Conservation (phyloP, 2,888 invertebrate genomes). For the Xestia ashworthii region DNA sequence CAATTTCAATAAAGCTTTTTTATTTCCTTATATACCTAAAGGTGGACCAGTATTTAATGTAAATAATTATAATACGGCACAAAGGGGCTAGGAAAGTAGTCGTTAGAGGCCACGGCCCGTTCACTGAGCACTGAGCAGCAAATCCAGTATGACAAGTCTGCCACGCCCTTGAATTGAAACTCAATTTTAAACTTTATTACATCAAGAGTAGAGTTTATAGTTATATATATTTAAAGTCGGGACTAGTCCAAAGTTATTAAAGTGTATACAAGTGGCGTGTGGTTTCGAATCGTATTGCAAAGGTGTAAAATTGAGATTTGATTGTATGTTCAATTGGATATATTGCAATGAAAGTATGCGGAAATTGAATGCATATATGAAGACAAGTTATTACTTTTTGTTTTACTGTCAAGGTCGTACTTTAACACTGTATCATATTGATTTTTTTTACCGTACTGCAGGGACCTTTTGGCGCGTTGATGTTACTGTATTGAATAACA, state of each 20-base stretch:
- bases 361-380: constrained; percentile 51
- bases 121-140: constrained; percentile 55
- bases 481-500: not conserved
- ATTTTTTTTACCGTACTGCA: not conserved
- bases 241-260: constrained; percentile 9
- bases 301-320: not conserved
- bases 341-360: constrained; percentile 53
- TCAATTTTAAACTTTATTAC: constrained; percentile 14
- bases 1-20: constrained; percentile 49
- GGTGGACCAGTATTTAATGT: constrained; percentile 71
- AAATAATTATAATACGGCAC: constrained; percentile 59
- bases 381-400: constrained; percentile 28
- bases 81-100: constrained; percentile 82
- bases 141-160: constrained; percentile 56
- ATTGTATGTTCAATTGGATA: not conserved
- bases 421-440: not conserved
- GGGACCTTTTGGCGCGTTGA: not conserved
- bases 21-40: constrained; percentile 60
- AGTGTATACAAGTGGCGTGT: not conserved
- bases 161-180: constrained; percentile 55
- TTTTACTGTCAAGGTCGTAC: constrained; percentile 41
- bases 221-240: not conserved
- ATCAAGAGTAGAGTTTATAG: constrained; percentile 2
- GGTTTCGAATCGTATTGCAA: constrained; percentile 2
- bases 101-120: constrained; percentile 83